Conservation (phyloP, 2,113 vertebrate genomes). For the Odocoileus hemionus region DNA sequence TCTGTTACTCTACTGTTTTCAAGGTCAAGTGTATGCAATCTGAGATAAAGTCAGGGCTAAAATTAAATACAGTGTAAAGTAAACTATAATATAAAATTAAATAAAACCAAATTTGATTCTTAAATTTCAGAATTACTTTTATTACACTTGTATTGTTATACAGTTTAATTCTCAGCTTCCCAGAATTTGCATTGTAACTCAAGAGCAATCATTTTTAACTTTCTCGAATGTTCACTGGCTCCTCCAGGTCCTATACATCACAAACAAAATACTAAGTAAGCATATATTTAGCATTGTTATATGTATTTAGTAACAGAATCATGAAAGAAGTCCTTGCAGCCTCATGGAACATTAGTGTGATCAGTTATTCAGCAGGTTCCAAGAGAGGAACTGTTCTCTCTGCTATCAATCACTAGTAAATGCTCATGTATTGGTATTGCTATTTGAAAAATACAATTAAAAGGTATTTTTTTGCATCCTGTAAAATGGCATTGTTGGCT, state of each 20-base stretch:
- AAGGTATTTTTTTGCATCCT: fast-evolving
- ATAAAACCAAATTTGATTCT: background rate
- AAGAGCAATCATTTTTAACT: background rate
- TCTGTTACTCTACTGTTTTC: background rate
- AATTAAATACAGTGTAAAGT: background rate
- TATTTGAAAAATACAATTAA: background rate
- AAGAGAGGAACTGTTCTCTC: background rate
- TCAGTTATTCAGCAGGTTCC: background rate
- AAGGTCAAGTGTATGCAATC: background rate
- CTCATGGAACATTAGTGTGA: background rate
- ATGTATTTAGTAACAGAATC: background rate
- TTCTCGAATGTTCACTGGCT: background rate
- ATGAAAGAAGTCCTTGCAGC: background rate
- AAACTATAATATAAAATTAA: background rate
- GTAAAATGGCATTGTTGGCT: background rate
- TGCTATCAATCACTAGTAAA: background rate
- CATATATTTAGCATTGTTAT: background rate
- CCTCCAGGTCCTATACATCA: background rate
- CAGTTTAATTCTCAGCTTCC: background rate
- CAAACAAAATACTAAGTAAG: background rate
- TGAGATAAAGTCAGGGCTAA: background rate
- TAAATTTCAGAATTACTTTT: background rate
- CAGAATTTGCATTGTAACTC: background rate
- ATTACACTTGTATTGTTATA: background rate
- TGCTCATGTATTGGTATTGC: background rate